phyloP scores from a whole-genome alignment of 2,888 invertebrate species.

The Polydrusus pterygomalis region DNA sequence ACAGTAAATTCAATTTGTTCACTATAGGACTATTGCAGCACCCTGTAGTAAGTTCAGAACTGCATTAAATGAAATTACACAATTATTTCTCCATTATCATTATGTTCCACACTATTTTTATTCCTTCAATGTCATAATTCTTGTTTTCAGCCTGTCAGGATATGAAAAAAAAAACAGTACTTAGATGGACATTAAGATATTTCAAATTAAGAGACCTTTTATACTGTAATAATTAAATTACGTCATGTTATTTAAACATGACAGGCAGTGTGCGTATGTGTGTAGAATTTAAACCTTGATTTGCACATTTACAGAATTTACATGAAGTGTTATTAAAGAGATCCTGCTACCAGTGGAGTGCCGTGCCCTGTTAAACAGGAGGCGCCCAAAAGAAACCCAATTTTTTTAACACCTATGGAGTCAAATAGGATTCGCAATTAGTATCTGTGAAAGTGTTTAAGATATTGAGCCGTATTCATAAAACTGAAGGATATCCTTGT shows the following conservation, averaged over 20 bases:
- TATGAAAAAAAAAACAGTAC: not conserved
- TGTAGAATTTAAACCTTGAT: conserved; percentile 7
- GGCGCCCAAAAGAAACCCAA: no score
- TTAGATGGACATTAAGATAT: conserved; percentile 1
- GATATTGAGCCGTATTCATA: no score
- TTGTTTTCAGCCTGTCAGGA: conserved; percentile 11
- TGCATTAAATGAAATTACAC: not conserved
- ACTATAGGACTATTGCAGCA: no score
- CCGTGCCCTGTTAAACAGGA: no score
- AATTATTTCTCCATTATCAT: not conserved
- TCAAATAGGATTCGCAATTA: no score
- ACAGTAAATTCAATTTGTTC: no score
- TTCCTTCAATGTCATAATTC: conserved; percentile 6
- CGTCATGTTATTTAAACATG: not conserved
- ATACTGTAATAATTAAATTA: conserved; percentile 15
- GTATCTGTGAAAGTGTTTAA: no score
- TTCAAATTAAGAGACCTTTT: not conserved
- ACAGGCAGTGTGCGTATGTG: conserved; percentile 17
- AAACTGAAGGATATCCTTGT: no score
- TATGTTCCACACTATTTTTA: conserved; percentile 2
- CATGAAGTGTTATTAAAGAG: not conserved
- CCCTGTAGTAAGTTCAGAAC: not conserved
- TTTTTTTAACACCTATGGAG: no score
- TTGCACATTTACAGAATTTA: conserved; percentile 9
- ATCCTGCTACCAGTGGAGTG: not conserved